Evolutionary conservation across 2,113 vertebrate genomes (phyloP), one percentile per base, ranked within the genome.

Genomic region (Lasiurus cinereus): DNA sequence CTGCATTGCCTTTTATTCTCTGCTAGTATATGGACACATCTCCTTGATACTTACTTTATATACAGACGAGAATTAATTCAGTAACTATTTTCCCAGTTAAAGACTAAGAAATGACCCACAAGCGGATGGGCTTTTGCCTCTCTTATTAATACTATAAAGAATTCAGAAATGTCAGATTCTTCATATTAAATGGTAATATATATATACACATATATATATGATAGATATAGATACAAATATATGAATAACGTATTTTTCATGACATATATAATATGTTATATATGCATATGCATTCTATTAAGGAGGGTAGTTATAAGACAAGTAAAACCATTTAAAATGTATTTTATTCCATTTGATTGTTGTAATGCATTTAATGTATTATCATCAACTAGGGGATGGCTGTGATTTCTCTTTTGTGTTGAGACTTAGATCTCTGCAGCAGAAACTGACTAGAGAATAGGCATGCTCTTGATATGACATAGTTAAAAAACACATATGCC

Each of bases 111-210:
- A 84, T 95, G 89, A 87, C 94, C 80, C 59, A 24, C 50, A 54
- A 1, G 21, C 67, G 76, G 72, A 66, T 90, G 73, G 80, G 67
- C 10, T 79, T 22, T 93, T 90, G 46, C 33, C 39, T 69, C 87
- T 90, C 70, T 76, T 97, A 88, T 95, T 33, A 70, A 39, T 46
- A 88, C 84, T 80, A 79, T 39, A 87, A 96, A 94, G 15, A 90
- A 91, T 8, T 87, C 76, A 94, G 76, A 33, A 83, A 66, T 94
- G 93, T 95, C 80, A 94, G 88, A 95, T 79, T 85, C 73, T 90
- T 79, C 72, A 22, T n/a, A 70, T n/a, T 11, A 33, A 27, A 64
- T 66, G 39, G 29, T 18, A 27, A 79, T 70, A 67, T 3, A 50
- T 50, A 84, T 59, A 80, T 59, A 39, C 5, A 39, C 5, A 39